Conservation (phyloP, 2,888 invertebrate genomes). For the Calliphora vomitoria region DNA sequence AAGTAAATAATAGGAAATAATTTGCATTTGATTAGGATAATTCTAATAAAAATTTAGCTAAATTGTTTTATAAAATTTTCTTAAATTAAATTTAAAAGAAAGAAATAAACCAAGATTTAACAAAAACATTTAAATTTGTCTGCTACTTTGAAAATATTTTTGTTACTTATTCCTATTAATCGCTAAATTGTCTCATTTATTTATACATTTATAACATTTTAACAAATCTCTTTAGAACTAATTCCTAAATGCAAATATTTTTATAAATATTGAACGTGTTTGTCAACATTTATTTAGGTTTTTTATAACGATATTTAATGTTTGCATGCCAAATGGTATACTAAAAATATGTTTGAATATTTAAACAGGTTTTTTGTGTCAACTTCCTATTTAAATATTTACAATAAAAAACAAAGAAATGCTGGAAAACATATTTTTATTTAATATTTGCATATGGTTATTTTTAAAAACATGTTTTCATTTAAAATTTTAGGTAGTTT, state of each 20-base stretch:
- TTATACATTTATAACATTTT: neutral
- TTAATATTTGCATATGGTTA: neutral
- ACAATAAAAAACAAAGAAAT: neutral
- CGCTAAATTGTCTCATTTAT: neutral
- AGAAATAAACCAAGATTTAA: too few relatives aligned
- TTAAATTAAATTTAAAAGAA: too few relatives aligned
- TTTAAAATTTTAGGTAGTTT: too few relatives aligned
- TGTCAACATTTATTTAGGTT: neutral
- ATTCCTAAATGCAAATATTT: too few relatives aligned
- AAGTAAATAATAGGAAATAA: neutral
- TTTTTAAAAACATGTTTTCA: neutral
- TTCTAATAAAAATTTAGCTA: too few relatives aligned
- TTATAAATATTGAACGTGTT: neutral
- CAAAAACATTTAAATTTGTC: too few relatives aligned
- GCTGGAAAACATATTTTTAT: neutral
- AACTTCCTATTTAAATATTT: slow-evolving; percentile 22
- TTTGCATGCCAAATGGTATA: neutral
- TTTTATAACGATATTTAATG: neutral
- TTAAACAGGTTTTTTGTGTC: neutral
- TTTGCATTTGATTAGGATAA: too few relatives aligned
- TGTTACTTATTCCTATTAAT: too few relatives aligned
- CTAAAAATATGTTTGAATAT: slow-evolving; percentile 1
- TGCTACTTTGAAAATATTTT: too few relatives aligned
- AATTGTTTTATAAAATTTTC: too few relatives aligned
- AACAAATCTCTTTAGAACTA: neutral